These are phyloP conservation scores for Homarus gammarus DNA, from an alignment of 2,888 invertebrate species.

Conservation along the genomic window DNA sequence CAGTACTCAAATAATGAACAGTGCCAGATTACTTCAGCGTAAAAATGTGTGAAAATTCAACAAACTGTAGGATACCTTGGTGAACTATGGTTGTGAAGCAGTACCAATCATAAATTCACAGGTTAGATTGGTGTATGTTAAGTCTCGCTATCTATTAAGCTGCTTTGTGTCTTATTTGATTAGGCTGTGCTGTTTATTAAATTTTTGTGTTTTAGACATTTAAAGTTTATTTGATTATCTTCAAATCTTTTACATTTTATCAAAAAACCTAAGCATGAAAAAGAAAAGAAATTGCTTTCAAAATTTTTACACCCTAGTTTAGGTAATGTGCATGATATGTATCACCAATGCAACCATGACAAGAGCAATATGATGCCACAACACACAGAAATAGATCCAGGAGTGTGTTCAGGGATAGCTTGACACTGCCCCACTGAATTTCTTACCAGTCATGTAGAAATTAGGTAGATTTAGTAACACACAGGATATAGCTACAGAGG, in stretches of 20 bases:
- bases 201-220: not conserved
- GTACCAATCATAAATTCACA: no score
- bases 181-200: no score
- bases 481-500: not conserved
- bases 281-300: not conserved
- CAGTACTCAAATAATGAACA: no score
- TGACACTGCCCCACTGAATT: not conserved
- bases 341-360: not conserved
- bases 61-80: no score
- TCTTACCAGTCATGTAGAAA: not conserved
- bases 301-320: not conserved
- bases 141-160: no score
- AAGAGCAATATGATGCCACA: not conserved
- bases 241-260: not conserved
- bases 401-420: conserved; percentile 12
- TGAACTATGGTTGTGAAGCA: no score
- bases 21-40: no score
- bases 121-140: no score
- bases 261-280: not conserved
- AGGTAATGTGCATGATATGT: conserved; percentile 24
- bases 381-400: not conserved
- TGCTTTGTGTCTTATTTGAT: no score
- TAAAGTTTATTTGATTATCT: not conserved
- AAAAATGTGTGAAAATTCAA: no score
- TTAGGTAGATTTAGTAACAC: not conserved